Evolutionary conservation across 2,888 invertebrate species (phyloP).

Genomic region (Drosophila pseudotalamancana): DNA sequence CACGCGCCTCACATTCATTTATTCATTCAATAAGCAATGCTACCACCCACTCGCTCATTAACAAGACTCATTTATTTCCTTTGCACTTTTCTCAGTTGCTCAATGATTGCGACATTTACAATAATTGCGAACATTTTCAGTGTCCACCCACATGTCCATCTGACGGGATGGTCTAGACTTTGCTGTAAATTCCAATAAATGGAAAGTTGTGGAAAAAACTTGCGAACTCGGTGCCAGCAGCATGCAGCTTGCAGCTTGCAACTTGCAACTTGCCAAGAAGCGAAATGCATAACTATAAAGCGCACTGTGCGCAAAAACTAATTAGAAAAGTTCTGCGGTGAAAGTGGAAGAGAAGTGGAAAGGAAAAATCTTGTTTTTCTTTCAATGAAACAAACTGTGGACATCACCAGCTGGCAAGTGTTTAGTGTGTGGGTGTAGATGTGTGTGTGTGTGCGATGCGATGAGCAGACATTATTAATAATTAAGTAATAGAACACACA

Average conservation of each 20-base stretch:
- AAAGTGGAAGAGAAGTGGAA: not conserved
- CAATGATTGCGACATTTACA: slow-evolving; percentile 70
- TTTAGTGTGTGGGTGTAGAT: slow-evolving; percentile 11
- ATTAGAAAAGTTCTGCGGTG: slow-evolving; percentile 70
- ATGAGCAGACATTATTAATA: slow-evolving; percentile 62
- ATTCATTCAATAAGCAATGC: slow-evolving; percentile 45
- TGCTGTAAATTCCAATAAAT: slow-evolving; percentile 37
- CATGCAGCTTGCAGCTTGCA: slow-evolving; percentile 12
- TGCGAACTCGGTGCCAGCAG: slow-evolving; percentile 11
- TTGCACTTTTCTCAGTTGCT: slow-evolving; percentile 28
- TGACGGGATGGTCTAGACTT: slow-evolving; percentile 19
- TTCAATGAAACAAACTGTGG: slow-evolving; percentile 34
- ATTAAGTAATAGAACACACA: slow-evolving; percentile 69
- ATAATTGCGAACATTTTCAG: slow-evolving; percentile 68
- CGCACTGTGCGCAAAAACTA: slow-evolving; percentile 70
- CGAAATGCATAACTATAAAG: slow-evolving; percentile 73
- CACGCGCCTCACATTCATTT: slow-evolving; percentile 22
- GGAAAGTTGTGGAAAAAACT: slow-evolving; percentile 18
- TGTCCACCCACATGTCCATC: slow-evolving; percentile 23
- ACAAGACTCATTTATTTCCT: slow-evolving; percentile 11
- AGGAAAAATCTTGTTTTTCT: slow-evolving; percentile 41
- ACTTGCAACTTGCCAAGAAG: slow-evolving; percentile 48
- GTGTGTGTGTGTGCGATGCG: slow-evolving; percentile 11
- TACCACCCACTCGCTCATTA: slow-evolving; percentile 29
- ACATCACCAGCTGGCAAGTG: slow-evolving; percentile 47